Base-by-base conservation (phyloP, 2,888 invertebrate species). In the Drosophila phalerata region DNA sequence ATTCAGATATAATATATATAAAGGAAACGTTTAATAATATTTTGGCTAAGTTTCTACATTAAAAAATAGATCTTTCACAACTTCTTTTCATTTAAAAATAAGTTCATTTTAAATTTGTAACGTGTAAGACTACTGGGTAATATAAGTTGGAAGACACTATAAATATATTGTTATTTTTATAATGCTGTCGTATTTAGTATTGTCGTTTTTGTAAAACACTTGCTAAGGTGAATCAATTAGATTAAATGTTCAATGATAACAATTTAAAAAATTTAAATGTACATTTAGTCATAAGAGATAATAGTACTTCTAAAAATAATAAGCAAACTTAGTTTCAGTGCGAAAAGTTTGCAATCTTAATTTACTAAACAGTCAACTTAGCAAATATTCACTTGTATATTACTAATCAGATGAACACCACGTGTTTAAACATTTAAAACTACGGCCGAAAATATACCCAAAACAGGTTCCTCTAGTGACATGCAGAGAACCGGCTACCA, bases 381-480 rank as follows among this genome's bases (percentile, higher is more conserved):
- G 11, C 19, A 49, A 49, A 19, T 49, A 34, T 34, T 49, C 4
- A 22, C n/a, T 34, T 19, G n/a, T 49, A 37, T 51, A 22, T 22
- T 22, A 4, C 22, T 22, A 22, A 11, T 47, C 34, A 5, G 13
- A 42, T 25, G 19, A 15, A 43, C 43, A 28, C 48, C 57, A 48
- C 53, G 63, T 48, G 38, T 13, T 17, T 9, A 37, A 30, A 47
- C 25, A 22, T 48, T 38, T 17, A 6, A 48, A 22, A 28, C 13
- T 37, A 15, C 30, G 9, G 13, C 13, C 28, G 19, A 73, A 63
- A 38, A 22, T 38, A 10, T 43, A 10, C 4, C 15, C 0, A 38
- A 55, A 76, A 77, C 77, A n/a, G 64, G 75, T 77, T 76, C 3
- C 19, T 19, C 40, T 25, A 11, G 47, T 42, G 40, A 34, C 22